phyloP scores from a whole-genome alignment of 1,140 invertebrate genomes.

The Zaprionus kolodkinae region DNA sequence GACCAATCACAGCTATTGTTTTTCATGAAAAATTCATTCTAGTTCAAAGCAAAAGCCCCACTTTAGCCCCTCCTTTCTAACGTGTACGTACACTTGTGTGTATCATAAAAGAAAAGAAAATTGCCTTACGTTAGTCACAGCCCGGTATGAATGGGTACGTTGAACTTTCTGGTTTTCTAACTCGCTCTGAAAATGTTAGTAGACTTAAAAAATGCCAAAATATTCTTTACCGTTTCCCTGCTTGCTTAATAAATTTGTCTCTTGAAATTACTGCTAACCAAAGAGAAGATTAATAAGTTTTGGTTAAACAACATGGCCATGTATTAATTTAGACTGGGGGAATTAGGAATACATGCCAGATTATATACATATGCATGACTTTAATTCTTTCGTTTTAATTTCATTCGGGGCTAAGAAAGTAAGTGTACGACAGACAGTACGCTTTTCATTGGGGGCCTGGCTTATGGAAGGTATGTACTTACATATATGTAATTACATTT shows the following conservation, averaged over 20 bases:
- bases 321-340: no score
- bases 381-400: constrained; percentile 14
- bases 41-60: constrained; percentile 4
- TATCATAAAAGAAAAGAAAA: constrained; percentile 27
- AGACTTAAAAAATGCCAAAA: constrained; percentile 4
- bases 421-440: neutral
- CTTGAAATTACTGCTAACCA: neutral
- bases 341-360: no score
- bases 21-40: constrained; percentile 28
- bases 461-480: constrained; percentile 26
- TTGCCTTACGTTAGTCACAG: constrained; percentile 17
- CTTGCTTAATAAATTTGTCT: neutral
- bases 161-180: constrained; percentile 35
- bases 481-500: constrained; percentile 41
- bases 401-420: neutral
- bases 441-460: constrained; percentile 35
- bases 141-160: constrained; percentile 17
- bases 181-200: constrained; percentile 20
- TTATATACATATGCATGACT: constrained; percentile 12
- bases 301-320: no score
- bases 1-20: constrained; percentile 39
- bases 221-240: neutral
- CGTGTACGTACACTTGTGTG: neutral
- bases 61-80: constrained; percentile 8
- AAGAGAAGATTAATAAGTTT: neutral